These are phyloP conservation scores for Peromyscus polionotus DNA, from an alignment of 2,113 vertebrate genomes.

Conservation along the genomic window DNA sequence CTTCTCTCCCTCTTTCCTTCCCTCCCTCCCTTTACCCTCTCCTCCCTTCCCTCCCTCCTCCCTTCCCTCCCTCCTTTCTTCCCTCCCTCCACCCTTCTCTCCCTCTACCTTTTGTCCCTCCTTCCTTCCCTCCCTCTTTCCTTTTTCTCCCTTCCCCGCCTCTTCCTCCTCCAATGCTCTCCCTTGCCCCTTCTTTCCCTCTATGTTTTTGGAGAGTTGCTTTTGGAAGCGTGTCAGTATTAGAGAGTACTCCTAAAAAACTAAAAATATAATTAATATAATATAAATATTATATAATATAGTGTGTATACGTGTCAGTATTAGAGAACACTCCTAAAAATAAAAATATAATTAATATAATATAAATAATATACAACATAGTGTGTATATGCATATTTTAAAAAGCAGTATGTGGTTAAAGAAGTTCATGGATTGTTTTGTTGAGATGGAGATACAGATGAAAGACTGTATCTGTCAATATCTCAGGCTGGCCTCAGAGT, in stretches of 20 bases:
- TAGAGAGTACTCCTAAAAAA: not conserved
- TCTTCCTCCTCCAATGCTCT: not conserved
- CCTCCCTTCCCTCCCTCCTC: not conserved
- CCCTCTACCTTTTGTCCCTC: not conserved
- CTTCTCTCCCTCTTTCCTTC: not conserved
- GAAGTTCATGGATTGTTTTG: not conserved
- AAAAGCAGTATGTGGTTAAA: not conserved
- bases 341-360: not conserved
- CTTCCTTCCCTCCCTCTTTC: too few relatives aligned
- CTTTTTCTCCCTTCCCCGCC: not conserved
- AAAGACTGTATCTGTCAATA: not conserved
- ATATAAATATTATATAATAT: not conserved
- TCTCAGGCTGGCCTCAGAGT: not conserved
- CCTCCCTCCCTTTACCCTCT: too few relatives aligned
- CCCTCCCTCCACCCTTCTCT: too few relatives aligned
- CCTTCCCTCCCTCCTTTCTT: too few relatives aligned
- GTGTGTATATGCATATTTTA: not conserved
- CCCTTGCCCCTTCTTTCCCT: not conserved
- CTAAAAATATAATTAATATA: not conserved
- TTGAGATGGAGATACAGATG: not conserved
- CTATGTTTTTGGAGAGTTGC: not conserved
- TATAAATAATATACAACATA: not conserved
- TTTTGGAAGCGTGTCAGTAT: not conserved
- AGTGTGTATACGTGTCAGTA: not conserved
- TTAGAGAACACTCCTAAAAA: not conserved